Conservation (phyloP, 2,113 vertebrate genomes). For the Neotragus pygmaeus region DNA sequence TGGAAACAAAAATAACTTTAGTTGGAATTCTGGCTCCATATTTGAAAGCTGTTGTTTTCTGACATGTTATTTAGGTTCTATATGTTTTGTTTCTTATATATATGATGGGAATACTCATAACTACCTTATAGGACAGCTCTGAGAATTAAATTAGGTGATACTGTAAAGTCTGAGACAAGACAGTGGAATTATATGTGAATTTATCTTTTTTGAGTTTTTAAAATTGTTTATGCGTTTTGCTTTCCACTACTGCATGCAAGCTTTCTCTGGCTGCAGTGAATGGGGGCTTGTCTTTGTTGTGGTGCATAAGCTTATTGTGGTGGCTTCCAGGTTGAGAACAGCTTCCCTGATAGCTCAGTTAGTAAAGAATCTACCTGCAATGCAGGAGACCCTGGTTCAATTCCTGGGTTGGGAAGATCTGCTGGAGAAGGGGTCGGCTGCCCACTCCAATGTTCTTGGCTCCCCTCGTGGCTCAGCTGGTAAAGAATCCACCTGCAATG, state of each 20-base stretch:
- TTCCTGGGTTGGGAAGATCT: neutral
- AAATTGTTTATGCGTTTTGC: neutral
- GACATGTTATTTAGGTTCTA: neutral
- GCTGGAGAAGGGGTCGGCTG: neutral
- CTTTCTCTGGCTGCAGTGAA: neutral
- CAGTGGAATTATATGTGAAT: neutral
- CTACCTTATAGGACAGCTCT: neutral
- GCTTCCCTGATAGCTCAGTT: neutral
- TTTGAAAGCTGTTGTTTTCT: neutral
- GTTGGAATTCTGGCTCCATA: neutral
- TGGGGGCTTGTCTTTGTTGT: neutral
- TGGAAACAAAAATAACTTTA: neutral
- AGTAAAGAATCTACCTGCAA: neutral
- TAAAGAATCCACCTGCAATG: neutral
- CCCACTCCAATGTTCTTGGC: neutral
- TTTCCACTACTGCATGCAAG: neutral
- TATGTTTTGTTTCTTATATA: neutral
- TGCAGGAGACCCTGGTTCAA: neutral
- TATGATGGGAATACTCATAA: neutral
- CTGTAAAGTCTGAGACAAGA: neutral
- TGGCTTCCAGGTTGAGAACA: neutral
- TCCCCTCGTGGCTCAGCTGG: neutral
- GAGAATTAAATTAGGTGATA: neutral
- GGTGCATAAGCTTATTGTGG: neutral
- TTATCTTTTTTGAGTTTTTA: neutral